These are phyloP conservation scores for Balaenoptera acutorostrata DNA, from an alignment of 2,113 vertebrate species.

Conservation along the genomic window DNA sequence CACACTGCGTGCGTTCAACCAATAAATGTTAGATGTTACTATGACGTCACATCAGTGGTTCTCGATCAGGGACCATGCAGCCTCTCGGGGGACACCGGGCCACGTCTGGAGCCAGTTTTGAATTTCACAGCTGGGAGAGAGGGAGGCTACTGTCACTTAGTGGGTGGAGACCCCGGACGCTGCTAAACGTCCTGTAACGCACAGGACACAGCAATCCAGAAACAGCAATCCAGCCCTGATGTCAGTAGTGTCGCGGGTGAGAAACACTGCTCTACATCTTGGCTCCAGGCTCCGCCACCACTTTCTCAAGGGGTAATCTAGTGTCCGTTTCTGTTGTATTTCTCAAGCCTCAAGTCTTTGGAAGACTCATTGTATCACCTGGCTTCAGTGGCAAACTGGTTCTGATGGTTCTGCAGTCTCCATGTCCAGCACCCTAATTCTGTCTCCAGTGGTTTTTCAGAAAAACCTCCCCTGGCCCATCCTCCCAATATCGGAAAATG, in stretches of 20 bases:
- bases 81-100: background rate
- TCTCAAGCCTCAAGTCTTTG: background rate
- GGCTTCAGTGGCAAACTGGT: constrained; percentile 26
- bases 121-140: background rate
- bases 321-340: background rate
- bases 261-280: background rate
- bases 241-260: background rate
- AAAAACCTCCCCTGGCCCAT: background rate
- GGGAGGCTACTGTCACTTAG: background rate
- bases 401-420: background rate
- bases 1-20: background rate
- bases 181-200: background rate
- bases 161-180: background rate
- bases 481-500: background rate
- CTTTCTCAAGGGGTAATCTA: background rate
- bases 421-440: background rate
- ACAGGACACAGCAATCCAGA: background rate
- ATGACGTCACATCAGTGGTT: background rate
- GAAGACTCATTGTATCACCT: background rate
- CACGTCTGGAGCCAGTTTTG: background rate
- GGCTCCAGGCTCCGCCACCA: background rate
- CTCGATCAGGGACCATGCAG: background rate
- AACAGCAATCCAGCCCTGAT: fast-evolving
- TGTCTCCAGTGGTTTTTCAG: constrained; percentile 12
- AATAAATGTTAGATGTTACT: background rate